Percentiles rank a stretch among this genome's conserved stretches.
Evolutionary conservation across 2,888 invertebrate species (phyloP).

Genomic region (Keiferia lycopersicella): DNA sequence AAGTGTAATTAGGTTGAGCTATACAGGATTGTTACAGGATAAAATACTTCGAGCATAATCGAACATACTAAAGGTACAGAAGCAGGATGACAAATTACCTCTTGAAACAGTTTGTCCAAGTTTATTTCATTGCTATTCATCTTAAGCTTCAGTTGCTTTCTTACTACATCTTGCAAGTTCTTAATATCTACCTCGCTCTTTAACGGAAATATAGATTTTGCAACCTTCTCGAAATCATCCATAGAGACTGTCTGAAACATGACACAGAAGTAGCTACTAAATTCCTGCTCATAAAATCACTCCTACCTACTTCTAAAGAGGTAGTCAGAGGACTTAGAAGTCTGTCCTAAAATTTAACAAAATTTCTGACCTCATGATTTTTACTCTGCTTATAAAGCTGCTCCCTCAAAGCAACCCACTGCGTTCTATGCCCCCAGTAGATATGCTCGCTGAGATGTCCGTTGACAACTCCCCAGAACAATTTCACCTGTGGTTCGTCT

Average conservation of each 20-base stretch:
- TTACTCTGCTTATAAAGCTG: constrained; percentile 51
- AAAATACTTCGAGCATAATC: too few species aligned
- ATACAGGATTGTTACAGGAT: too few species aligned
- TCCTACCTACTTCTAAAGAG: too few species aligned
- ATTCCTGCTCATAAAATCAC: background rate
- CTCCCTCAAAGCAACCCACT: constrained; percentile 59
- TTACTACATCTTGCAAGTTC: constrained; percentile 65
- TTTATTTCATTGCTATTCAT: constrained; percentile 59
- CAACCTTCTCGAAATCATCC: constrained; percentile 70
- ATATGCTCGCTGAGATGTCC: constrained; percentile 65
- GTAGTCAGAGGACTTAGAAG: too few species aligned
- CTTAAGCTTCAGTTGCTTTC: constrained; percentile 73
- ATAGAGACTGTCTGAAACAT: constrained; percentile 59
- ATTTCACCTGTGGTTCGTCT: constrained; percentile 70
- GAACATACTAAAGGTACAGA: too few species aligned
- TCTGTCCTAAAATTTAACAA: too few species aligned
- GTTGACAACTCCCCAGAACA: constrained; percentile 74
- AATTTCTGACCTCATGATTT: constrained; percentile 52
- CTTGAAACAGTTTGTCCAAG: constrained; percentile 70
- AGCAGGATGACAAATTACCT: too few species aligned
- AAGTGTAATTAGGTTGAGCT: too few species aligned
- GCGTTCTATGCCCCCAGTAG: constrained; percentile 64
- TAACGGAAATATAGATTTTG: constrained; percentile 64
- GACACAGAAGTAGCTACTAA: background rate
- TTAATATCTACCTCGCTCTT: constrained; percentile 77